phyloP scores from a whole-genome alignment of 2,113 vertebrate genomes.

The Trogon surrucura region DNA sequence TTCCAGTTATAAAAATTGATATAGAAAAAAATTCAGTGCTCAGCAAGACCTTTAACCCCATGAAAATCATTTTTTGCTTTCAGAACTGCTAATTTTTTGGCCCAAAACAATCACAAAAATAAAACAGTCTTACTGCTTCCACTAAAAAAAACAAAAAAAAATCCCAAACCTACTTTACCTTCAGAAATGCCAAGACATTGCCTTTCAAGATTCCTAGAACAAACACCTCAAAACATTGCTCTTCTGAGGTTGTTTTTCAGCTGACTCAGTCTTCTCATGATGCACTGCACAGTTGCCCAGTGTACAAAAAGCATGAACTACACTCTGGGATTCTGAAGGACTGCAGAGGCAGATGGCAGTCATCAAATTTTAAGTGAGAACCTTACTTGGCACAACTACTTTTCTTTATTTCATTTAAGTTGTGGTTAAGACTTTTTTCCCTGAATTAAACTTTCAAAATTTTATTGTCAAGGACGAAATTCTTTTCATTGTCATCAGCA shows the following conservation, averaged over 20 bases:
- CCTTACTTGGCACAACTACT: not conserved
- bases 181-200: not conserved
- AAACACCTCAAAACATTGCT: not conserved
- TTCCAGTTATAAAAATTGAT: not conserved
- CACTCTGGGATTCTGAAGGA: not conserved
- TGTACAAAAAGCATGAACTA: not conserved
- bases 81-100: not conserved
- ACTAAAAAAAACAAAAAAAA: not conserved
- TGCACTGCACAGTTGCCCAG: no score
- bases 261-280: not conserved
- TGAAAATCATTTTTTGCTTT: not conserved
- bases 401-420: not conserved
- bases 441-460: not conserved
- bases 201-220: not conserved
- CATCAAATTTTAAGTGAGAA: not conserved
- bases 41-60: not conserved
- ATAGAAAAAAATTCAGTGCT: not conserved
- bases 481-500: not conserved
- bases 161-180: not conserved
- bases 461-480: not conserved
- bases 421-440: fast-evolving
- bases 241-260: not conserved
- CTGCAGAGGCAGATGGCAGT: not conserved
- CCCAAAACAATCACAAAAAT: not conserved
- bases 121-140: not conserved